These are phyloP conservation scores for Cichladusa arquata DNA, from an alignment of 2,113 vertebrate species.

Conservation along the genomic window DNA sequence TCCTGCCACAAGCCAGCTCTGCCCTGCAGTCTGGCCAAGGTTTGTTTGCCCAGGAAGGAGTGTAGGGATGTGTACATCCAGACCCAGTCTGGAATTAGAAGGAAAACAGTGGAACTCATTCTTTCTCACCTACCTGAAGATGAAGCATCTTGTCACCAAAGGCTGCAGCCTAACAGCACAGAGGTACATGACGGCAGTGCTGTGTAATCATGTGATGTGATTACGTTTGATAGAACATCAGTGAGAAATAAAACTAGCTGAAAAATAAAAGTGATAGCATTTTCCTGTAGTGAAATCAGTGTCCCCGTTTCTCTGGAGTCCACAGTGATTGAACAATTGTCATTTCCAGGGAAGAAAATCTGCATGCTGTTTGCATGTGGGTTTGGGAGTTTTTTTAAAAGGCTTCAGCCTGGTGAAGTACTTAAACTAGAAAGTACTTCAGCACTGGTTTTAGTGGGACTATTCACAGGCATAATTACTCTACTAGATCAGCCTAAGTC, in stretches of 20 bases:
- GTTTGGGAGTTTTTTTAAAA: not conserved
- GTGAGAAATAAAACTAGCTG: not conserved
- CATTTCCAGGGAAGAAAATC: not conserved
- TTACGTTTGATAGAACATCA: not conserved
- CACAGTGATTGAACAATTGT: not conserved
- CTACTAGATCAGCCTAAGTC: not conserved
- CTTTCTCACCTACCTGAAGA: not conserved
- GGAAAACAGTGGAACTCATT: not conserved
- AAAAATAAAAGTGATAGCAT: not conserved
- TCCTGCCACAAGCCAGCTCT: not conserved
- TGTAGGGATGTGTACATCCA: fast-evolving
- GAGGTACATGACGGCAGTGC: not conserved
- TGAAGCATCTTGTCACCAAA: not conserved
- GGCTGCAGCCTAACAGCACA: not conserved
- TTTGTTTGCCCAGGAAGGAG: not conserved
- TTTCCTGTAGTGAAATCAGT: not conserved
- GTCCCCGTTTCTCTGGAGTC: not conserved
- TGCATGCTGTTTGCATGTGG: not conserved
- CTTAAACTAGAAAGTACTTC: not conserved
- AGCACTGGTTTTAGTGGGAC: not conserved
- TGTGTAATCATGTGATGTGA: not conserved
- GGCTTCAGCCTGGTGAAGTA: not conserved
- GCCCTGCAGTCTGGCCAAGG: not conserved
- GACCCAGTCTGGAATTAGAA: not conserved
- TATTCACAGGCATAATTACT: not conserved